Evolutionary conservation across 2,797 vertebrate genomes (phyloP), one percentile per base, ranked within the genome.

Genomic region (Tenualosa ilisha): DNA sequence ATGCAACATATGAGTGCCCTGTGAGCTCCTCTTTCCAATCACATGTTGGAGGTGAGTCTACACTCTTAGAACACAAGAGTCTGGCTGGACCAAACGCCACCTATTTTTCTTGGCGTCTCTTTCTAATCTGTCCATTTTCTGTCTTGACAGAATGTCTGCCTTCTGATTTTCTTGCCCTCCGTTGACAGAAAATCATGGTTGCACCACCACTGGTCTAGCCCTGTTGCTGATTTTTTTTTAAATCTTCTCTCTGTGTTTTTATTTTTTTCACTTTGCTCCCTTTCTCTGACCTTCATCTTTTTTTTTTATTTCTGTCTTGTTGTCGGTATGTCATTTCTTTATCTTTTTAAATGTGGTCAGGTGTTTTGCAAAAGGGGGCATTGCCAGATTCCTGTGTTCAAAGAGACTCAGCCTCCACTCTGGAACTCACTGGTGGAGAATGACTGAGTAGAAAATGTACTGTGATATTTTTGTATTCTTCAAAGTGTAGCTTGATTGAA

Each of bases 391-490:
- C 86, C 91, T 90, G 88, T 92, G 91, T 91, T 92, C 91, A 89
- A 89, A 89, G 91, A 84, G 86, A 90, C 86, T 89, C 87, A 84
- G 86, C 88, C 68, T 89, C 88, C 89, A 88, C 92, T 92, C 86
- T 89, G 92, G 92, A 91, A 86, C 91, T 92, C 92, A 87, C 89
- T 90, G 91, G 90, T 88, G 87, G 86, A 91, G 93, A 91, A 89
- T 92, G 92, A 94, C 89, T 92, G 92, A 85, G 93, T 94, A 95
- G 94, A 96, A 95, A 94, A 94, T 94, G 94, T 95, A 95, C 94
- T 96, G 95, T 96, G 94, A 95, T 96, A 96, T 96, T 96, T 96
- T 96, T 96, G 95, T 96, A 96, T 95, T 96, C 91, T 93, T 94
- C 91, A 92, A 92, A 94, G 92, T 95, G 93, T 95, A 96, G 95